phyloP scores from a whole-genome alignment of 1,140 invertebrate species.

The Drosophila ercepeae region DNA sequence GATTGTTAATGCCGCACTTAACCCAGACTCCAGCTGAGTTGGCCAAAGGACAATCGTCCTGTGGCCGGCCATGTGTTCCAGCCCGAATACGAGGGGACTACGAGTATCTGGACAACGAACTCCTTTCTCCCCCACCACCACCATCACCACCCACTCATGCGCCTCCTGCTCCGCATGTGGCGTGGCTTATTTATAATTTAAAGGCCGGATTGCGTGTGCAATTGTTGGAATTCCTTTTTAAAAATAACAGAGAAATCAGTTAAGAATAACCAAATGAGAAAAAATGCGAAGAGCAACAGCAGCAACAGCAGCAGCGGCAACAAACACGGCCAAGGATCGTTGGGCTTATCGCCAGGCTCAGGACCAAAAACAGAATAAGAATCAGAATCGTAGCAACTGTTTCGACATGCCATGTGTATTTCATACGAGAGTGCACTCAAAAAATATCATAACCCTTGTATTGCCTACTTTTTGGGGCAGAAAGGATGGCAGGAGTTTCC shows the following conservation, averaged over 20 bases:
- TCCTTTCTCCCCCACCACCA: not conserved
- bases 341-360: slow-evolving; percentile 19
- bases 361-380: not conserved
- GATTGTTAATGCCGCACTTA: slow-evolving; percentile 73
- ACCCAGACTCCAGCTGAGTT: slow-evolving; percentile 61
- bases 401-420: slow-evolving; percentile 35
- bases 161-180: slow-evolving; percentile 29
- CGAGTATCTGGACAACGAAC: slow-evolving; percentile 16
- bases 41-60: slow-evolving; percentile 51
- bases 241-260: slow-evolving; percentile 52
- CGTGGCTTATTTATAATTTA: slow-evolving; percentile 69
- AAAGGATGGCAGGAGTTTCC: no score
- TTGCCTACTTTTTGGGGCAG: no score
- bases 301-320: not conserved
- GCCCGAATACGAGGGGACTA: not conserved
- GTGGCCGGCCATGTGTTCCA: slow-evolving; percentile 6
- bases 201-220: slow-evolving; percentile 53
- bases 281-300: not conserved
- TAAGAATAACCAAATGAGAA: slow-evolving; percentile 49
- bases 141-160: no score
- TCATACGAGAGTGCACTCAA: not conserved
- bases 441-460: no score
- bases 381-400: slow-evolving; percentile 1
- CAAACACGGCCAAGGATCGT: slow-evolving; percentile 30
- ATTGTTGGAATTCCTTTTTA: slow-evolving; percentile 56